Evolutionary conservation across 2,888 invertebrate genomes (phyloP).

Genomic region (Amiota mariae): DNA sequence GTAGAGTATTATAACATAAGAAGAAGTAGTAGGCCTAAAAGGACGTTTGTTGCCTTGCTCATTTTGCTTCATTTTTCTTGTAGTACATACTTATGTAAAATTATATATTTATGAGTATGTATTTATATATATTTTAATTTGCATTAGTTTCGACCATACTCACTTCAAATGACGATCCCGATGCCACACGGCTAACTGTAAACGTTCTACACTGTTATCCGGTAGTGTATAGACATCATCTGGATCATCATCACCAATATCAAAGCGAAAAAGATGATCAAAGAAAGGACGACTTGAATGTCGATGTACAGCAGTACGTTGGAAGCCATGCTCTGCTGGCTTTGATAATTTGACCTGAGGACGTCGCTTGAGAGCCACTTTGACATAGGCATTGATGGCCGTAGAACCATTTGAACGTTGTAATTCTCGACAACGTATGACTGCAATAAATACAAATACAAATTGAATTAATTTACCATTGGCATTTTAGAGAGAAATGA

Average conservation of each 20-base stretch:
- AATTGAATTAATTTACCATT: no score
- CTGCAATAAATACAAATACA: slow-evolving; percentile 75
- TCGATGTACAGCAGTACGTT: slow-evolving; percentile 86
- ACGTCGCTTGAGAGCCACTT: slow-evolving; percentile 75
- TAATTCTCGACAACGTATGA: slow-evolving; percentile 85
- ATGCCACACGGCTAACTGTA: slow-evolving; percentile 90
- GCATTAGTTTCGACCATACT: slow-evolving; percentile 68
- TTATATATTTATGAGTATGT: no score
- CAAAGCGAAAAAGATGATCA: slow-evolving; percentile 84
- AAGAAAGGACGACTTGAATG: slow-evolving; percentile 86
- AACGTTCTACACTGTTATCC: slow-evolving; percentile 67
- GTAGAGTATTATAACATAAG: no score
- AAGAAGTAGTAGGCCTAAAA: no score
- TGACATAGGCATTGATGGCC: slow-evolving; percentile 86
- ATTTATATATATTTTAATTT: no score
- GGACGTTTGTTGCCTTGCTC: no score
- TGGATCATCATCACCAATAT: slow-evolving; percentile 54
- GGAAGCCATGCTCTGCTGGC: slow-evolving; percentile 75
- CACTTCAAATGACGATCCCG: slow-evolving; percentile 87
- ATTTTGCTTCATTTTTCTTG: no score
- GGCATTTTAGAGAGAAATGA: slow-evolving; percentile 8
- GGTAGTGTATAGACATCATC: no score
- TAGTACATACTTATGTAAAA: no score
- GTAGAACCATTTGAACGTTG: slow-evolving; percentile 79
- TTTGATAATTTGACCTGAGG: slow-evolving; percentile 20